Evolutionary conservation across 2,888 invertebrate genomes (phyloP), one percentile per base, ranked within the genome.

Genomic region (Acholoe squamosa): DNA sequence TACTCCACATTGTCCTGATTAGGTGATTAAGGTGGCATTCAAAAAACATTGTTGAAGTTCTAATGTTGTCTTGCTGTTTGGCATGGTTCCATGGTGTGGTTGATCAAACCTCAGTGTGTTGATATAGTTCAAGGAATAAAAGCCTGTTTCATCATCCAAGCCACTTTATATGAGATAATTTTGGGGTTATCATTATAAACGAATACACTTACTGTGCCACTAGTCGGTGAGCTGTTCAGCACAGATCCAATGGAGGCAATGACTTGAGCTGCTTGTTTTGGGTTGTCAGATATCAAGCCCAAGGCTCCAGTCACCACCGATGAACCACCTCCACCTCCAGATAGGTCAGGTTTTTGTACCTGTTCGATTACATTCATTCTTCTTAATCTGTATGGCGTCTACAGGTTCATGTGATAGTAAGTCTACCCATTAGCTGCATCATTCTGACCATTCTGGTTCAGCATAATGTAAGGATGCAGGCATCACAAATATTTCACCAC

Each of bases 221-320:
- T n/a, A 61, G 22, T 71, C 5, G 28, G 14, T 3, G 22, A n/a
- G 28, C 31, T 33, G 56, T 88, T 88, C 0, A 88, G 88, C 54
- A 88, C 52, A 25, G 88, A 88, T 0, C 54, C 88, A 54, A 88
- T 88, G 54, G 54, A 54, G 28, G 88, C 34, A 28, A 88, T 88
- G 28, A 56, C 88, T 28, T 88, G 88, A 0, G 88, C 56, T 25
- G 88, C 88, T 31, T 52, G 56, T 54, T 56, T 56, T 1, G 88
- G 88, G 56, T 88, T 56, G 28, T 88, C 88, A 3, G 22, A 16
- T 16, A 84, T 84, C 84, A 34, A 43, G 51, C 34, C 84, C 1
- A 84, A 43, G 14, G 84, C 84, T 19, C 84, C 84, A 10, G 84
- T 51, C 84, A 84, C 43, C 16, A 84, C 84, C 0, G 43, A 34